Percentiles rank a stretch among this genome's conserved stretches.
These are phyloP conservation scores for Drosophila mayaguana DNA, from an alignment of 2,888 invertebrate species.

Conservation along the genomic window DNA sequence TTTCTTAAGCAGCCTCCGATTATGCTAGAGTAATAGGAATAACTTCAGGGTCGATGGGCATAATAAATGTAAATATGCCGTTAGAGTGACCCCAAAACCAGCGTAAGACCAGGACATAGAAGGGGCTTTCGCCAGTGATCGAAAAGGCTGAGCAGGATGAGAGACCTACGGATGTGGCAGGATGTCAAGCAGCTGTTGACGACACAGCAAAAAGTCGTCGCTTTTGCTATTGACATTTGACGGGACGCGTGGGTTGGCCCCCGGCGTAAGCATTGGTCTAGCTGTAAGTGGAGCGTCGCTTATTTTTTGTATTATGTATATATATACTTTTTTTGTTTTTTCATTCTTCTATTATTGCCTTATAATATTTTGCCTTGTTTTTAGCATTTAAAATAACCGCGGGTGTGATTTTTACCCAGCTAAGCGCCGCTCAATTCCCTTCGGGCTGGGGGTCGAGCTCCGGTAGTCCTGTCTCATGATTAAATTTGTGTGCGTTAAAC, in stretches of 20 bases:
- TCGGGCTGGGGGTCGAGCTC: slow-evolving; percentile 16
- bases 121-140: slow-evolving; percentile 52
- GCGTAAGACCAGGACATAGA: slow-evolving; percentile 1
- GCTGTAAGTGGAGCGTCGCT: slow-evolving; percentile 33
- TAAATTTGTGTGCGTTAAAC: slow-evolving; percentile 71
- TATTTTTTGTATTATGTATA: background rate
- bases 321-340: background rate
- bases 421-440: slow-evolving; percentile 41
- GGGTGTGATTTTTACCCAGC: slow-evolving; percentile 71
- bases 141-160: slow-evolving; percentile 6
- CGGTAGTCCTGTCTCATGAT: slow-evolving; percentile 59
- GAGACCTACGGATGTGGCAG: background rate
- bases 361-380: slow-evolving; percentile 70
- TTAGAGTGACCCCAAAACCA: slow-evolving; percentile 45
- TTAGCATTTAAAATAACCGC: slow-evolving; percentile 82
- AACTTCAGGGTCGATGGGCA: slow-evolving; percentile 16
- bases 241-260: slow-evolving; percentile 58
- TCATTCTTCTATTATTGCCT: slow-evolving; percentile 54
- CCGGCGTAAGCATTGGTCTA: slow-evolving; percentile 20
- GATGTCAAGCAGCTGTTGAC: slow-evolving; percentile 63
- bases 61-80: slow-evolving; percentile 64
- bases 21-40: slow-evolving; percentile 44
- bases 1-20: slow-evolving; percentile 24
- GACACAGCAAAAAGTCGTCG: slow-evolving; percentile 41
- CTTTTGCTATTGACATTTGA: slow-evolving; percentile 82